Evolutionary conservation across 2,797 vertebrate species (phyloP).

Genomic region (Halcyon smyrnensis): DNA sequence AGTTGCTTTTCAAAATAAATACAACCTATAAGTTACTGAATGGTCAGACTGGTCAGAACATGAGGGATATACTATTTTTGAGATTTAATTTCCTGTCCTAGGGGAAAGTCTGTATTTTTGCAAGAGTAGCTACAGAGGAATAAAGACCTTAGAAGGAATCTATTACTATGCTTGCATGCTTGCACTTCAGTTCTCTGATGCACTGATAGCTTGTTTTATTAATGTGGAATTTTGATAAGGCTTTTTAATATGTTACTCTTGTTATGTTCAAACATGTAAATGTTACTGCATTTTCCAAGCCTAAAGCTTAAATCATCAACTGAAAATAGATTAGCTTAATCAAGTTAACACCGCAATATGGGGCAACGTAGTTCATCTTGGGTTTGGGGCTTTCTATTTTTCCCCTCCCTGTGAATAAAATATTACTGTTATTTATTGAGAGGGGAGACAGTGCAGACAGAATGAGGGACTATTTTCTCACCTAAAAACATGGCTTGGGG

Average conservation of each 20-base stretch:
- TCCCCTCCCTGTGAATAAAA: background rate
- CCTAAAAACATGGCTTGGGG: background rate
- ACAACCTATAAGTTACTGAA: background rate
- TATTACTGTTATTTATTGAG: background rate
- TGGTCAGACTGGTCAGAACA: background rate
- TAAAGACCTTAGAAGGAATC: background rate
- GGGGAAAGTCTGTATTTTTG: background rate
- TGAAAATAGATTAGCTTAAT: slow-evolving; percentile 5
- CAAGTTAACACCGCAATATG: background rate
- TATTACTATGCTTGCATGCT: background rate
- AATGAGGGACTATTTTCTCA: background rate
- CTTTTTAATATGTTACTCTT: background rate
- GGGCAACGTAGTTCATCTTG: background rate
- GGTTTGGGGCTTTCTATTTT: background rate
- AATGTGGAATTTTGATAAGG: slow-evolving; percentile 17
- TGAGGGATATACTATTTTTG: background rate
- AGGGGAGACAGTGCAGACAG: background rate
- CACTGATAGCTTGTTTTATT: slow-evolving; percentile 32
- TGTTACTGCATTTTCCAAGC: slow-evolving; percentile 6
- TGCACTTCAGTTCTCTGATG: background rate
- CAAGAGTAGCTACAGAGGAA: background rate
- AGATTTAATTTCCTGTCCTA: slow-evolving; percentile 11
- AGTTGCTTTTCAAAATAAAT: background rate
- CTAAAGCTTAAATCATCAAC: background rate
- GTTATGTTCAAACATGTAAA: background rate